phyloP scores from a whole-genome alignment of 2,797 vertebrate species.

The Thunnus albacares region DNA sequence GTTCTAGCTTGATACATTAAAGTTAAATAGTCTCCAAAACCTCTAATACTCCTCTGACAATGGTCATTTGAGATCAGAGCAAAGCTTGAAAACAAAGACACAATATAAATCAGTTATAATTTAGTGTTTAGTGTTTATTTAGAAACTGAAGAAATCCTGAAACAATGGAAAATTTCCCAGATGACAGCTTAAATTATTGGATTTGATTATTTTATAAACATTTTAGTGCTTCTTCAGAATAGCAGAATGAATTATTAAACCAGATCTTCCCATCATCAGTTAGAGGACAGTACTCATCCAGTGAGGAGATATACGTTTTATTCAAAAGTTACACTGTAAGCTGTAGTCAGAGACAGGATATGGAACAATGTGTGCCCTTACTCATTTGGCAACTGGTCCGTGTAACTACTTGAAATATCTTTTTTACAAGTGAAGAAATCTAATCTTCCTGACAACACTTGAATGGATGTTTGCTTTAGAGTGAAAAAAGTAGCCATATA shows the following conservation, averaged over 20 bases:
- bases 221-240: neutral
- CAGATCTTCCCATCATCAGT: neutral
- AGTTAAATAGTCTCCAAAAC: neutral
- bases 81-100: neutral
- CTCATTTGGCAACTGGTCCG: neutral
- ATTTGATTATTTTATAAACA: neutral
- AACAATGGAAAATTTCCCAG: neutral
- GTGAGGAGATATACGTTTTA: neutral
- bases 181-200: too few species aligned
- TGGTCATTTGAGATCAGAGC: constrained; percentile 1
- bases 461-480: constrained; percentile 38
- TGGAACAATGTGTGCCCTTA: constrained; percentile 11
- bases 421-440: constrained; percentile 14
- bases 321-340: constrained; percentile 35
- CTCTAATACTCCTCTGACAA: neutral
- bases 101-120: too few species aligned
- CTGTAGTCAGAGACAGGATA: constrained; percentile 1
- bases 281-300: neutral
- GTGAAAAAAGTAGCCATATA: neutral
- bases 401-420: constrained; percentile 34
- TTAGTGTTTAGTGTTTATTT: too few species aligned
- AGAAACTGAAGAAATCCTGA: too few species aligned
- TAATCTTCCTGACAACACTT: constrained; percentile 6
- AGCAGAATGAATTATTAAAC: neutral
- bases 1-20: neutral